Evolutionary conservation across 2,113 vertebrate species (phyloP).

Genomic region (Galeopterus variegatus): DNA sequence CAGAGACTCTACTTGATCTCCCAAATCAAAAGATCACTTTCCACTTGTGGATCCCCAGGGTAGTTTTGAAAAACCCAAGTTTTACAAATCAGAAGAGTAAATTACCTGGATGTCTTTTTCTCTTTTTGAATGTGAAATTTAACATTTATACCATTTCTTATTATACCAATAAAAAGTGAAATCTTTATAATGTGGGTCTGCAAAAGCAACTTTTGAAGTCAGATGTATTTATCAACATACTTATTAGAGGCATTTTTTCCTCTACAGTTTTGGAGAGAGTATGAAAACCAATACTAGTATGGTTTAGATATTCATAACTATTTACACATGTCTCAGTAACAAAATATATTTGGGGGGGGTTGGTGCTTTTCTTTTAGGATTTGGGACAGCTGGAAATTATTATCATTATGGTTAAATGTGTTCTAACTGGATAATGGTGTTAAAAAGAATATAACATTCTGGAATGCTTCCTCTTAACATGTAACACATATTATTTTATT

Average conservation of each 20-base stretch:
- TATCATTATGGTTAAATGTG: conserved; percentile 74
- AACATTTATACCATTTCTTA: conserved; percentile 61
- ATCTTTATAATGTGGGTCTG: conserved; percentile 59
- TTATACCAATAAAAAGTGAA: conserved; percentile 56
- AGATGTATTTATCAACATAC: conserved; percentile 78
- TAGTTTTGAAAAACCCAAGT: conserved; percentile 13
- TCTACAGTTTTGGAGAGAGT: conserved; percentile 69
- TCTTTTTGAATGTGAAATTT: conserved; percentile 61
- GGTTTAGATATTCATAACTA: conserved; percentile 81
- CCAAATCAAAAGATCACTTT: background rate
- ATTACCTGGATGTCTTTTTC: background rate
- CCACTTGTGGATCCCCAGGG: background rate
- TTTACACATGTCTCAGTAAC: conserved; percentile 83
- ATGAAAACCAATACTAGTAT: conserved; percentile 67
- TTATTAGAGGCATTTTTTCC: conserved; percentile 68
- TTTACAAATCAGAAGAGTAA: conserved; percentile 54
- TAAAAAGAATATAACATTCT: conserved; percentile 77
- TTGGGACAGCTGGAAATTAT: conserved; percentile 80
- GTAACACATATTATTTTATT: conserved; percentile 66
- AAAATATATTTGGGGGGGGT: conserved; percentile 76
- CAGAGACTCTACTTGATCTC: background rate
- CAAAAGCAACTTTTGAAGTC: conserved; percentile 78
- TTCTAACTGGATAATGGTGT: conserved; percentile 79
- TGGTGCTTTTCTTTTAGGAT: conserved; percentile 73
- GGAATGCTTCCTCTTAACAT: conserved; percentile 67